Evolutionary conservation across 1,140 invertebrate genomes (phyloP).

Genomic region (Lasioglossum baleicum): DNA sequence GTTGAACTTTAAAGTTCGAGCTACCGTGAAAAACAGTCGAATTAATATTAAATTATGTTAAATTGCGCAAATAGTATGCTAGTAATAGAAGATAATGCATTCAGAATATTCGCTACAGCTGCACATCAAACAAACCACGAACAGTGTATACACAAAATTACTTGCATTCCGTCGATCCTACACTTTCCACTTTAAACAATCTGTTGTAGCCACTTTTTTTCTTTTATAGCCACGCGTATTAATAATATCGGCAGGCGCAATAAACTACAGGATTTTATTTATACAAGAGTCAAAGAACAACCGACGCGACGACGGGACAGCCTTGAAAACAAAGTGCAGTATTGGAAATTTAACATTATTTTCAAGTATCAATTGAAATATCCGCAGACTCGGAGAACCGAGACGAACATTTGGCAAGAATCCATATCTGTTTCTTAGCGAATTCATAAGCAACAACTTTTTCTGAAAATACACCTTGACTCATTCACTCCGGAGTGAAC

Average conservation of each 20-base stretch:
- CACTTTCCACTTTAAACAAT: not conserved
- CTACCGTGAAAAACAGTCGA: not conserved
- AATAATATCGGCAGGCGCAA: too few species aligned
- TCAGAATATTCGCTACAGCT: not conserved
- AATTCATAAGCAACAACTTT: not conserved
- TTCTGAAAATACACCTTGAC: constrained; percentile 19
- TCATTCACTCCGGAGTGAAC: not conserved
- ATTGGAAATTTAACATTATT: too few species aligned
- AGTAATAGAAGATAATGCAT: not conserved
- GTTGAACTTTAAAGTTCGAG: not conserved
- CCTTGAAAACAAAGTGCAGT: too few species aligned
- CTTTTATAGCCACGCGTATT: too few species aligned
- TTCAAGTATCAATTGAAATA: too few species aligned
- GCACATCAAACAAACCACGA: not conserved
- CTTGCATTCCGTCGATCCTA: not conserved
- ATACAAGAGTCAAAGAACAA: too few species aligned
- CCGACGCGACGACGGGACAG: too few species aligned
- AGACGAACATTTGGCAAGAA: too few species aligned
- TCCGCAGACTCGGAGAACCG: too few species aligned
- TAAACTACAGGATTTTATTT: too few species aligned
- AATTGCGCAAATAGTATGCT: not conserved
- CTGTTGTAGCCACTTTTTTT: too few species aligned
- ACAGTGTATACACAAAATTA: not conserved
- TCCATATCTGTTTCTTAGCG: too few species aligned
- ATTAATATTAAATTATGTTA: constrained; percentile 1